Conservation (phyloP, 2,888 invertebrate genomes). For the Xylota sylvarum region DNA sequence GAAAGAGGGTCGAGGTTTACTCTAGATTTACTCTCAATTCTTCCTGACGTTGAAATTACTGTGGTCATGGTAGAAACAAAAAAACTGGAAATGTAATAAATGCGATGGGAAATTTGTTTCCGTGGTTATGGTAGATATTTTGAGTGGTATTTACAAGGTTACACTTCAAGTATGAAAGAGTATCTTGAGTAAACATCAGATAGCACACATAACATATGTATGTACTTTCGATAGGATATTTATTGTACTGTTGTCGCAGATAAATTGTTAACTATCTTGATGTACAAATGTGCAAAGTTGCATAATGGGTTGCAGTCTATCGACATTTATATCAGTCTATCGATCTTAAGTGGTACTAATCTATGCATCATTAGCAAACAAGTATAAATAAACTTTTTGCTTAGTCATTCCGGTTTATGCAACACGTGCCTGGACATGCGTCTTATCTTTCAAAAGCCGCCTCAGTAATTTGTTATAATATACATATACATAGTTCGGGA, state of each 20-base stretch:
- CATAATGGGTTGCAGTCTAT: neutral
- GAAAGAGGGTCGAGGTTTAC: slow-evolving; percentile 13
- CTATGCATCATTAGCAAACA: slow-evolving; percentile 3
- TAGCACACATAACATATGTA: too few species aligned
- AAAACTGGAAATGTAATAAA: neutral
- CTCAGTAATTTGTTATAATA: too few species aligned
- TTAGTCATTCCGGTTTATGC: slow-evolving; percentile 3
- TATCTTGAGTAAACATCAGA: too few species aligned
- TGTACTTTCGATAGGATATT: slow-evolving; percentile 3
- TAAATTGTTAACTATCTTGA: slow-evolving; percentile 3
- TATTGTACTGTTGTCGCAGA: slow-evolving; percentile 1
- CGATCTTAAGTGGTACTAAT: neutral
- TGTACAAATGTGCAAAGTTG: neutral
- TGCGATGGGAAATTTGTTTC: neutral
- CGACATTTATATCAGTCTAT: neutral
- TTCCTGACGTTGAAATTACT: slow-evolving; percentile 11
- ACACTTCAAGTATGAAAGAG: neutral
- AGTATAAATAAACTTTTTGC: slow-evolving; percentile 17
- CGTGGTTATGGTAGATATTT: neutral
- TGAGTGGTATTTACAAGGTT: neutral
- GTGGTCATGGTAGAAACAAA: slow-evolving; percentile 7
- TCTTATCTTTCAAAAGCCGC: slow-evolving; percentile 11
- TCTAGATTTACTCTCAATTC: slow-evolving; percentile 19
- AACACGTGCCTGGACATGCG: slow-evolving; percentile 15
- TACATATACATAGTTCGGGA: slow-evolving; percentile 7